These are phyloP conservation scores for Capitulum mitella DNA, from an alignment of 2,888 invertebrate species.

Conservation along the genomic window DNA sequence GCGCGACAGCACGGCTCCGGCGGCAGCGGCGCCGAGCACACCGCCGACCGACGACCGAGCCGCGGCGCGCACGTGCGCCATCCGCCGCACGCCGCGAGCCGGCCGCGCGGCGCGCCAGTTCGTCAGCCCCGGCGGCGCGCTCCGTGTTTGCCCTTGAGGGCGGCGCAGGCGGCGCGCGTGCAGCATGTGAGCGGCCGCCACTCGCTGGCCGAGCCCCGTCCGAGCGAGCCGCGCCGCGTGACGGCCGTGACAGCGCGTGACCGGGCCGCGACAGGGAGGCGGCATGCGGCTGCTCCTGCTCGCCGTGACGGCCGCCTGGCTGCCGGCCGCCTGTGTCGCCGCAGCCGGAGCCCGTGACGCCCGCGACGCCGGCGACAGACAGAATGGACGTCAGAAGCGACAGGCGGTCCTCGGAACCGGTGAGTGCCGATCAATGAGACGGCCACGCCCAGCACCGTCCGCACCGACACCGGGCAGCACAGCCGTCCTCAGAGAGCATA, in stretches of 20 bases:
- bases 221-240: not conserved
- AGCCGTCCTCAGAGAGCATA: too few species aligned
- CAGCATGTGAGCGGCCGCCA: not conserved
- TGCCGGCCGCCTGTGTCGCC: not conserved
- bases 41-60: not conserved
- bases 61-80: not conserved
- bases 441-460: too few species aligned
- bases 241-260: not conserved
- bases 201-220: not conserved
- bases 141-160: not conserved
- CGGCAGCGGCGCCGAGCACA: not conserved
- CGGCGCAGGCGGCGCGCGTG: not conserved
- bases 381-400: not conserved
- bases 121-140: too few species aligned
- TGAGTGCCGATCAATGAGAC: not conserved
- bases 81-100: not conserved
- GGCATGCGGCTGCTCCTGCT: not conserved
- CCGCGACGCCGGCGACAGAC: not conserved
- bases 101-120: not conserved
- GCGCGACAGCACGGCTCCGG: not conserved
- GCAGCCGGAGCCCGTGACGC: not conserved
- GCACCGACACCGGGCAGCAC: too few species aligned
- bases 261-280: not conserved
- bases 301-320: not conserved
- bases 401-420: not conserved